phyloP scores from a whole-genome alignment of 2,113 vertebrate genomes.

The Amazona vittata region DNA sequence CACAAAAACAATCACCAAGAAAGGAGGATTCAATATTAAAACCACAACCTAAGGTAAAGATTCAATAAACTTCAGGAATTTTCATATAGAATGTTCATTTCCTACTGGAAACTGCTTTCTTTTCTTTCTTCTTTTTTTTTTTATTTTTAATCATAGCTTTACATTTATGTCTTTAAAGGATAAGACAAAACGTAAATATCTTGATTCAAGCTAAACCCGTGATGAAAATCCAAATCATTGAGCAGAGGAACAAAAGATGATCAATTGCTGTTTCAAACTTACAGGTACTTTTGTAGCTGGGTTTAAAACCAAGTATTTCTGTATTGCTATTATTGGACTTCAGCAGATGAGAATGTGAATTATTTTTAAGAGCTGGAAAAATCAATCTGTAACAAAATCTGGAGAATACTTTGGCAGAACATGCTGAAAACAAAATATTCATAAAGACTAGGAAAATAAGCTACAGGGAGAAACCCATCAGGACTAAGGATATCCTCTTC shows the following conservation, averaged over 20 bases:
- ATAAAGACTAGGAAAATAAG: background rate
- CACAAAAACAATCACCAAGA: background rate
- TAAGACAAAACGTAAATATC: background rate
- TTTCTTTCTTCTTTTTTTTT: background rate
- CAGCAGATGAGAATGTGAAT: background rate
- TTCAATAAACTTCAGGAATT: background rate
- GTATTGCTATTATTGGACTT: background rate
- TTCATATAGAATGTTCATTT: background rate
- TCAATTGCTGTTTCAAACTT: background rate
- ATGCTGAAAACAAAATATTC: background rate
- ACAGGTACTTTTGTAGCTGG: background rate
- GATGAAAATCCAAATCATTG: background rate
- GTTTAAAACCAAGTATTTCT: background rate
- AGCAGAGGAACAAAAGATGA: background rate
- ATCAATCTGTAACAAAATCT: background rate
- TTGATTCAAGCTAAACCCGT: background rate
- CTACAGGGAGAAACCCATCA: background rate
- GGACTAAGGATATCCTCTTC: background rate
- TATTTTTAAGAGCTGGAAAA: background rate
- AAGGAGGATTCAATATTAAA: background rate
- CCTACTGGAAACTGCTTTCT: background rate
- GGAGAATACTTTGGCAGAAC: background rate
- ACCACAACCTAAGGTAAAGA: background rate
- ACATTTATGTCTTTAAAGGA: background rate
- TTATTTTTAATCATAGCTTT: background rate